phyloP scores from a whole-genome alignment of 2,888 invertebrate genomes.

The Cataglyphis livida region DNA sequence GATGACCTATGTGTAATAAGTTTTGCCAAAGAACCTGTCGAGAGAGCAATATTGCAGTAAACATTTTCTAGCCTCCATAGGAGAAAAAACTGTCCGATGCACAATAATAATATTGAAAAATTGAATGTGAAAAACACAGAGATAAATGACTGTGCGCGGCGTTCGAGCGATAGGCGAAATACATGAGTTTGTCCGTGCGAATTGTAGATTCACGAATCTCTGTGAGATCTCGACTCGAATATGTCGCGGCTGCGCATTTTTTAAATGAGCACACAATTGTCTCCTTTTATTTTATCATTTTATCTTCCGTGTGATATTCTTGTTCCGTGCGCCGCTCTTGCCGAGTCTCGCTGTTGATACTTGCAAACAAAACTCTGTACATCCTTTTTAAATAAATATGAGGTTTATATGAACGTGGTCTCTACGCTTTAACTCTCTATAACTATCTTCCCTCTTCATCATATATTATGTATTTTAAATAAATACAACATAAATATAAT shows the following conservation, averaged over 20 bases:
- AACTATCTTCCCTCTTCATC: background rate
- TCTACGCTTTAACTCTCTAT: background rate
- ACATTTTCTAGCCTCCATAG: conserved; percentile 72
- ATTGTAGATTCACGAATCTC: conserved; percentile 55
- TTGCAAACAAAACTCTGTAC: conserved; percentile 85
- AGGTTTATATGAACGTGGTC: conserved; percentile 83
- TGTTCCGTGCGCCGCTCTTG: conserved; percentile 84
- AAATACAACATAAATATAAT: conserved; percentile 7
- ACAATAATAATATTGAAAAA: conserved; percentile 39
- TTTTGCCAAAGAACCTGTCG: conserved; percentile 85
- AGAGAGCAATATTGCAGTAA: conserved; percentile 78
- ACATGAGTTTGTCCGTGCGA: conserved; percentile 24
- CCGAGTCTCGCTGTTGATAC: conserved; percentile 85
- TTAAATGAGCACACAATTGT: conserved; percentile 45
- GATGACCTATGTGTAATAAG: conserved; percentile 85
- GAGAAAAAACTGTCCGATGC: conserved; percentile 65
- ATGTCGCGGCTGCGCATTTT: conserved; percentile 62
- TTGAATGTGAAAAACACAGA: conserved; percentile 64
- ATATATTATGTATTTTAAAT: background rate
- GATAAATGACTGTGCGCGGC: conserved; percentile 70
- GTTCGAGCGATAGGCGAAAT: conserved; percentile 53
- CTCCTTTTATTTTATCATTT: conserved; percentile 67
- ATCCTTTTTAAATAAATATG: conserved; percentile 86
- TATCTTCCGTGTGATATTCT: conserved; percentile 83
- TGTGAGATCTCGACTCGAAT: conserved; percentile 62